Base-by-base conservation (phyloP, 1,140 invertebrate species). In the Drosophila triauraria region DNA sequence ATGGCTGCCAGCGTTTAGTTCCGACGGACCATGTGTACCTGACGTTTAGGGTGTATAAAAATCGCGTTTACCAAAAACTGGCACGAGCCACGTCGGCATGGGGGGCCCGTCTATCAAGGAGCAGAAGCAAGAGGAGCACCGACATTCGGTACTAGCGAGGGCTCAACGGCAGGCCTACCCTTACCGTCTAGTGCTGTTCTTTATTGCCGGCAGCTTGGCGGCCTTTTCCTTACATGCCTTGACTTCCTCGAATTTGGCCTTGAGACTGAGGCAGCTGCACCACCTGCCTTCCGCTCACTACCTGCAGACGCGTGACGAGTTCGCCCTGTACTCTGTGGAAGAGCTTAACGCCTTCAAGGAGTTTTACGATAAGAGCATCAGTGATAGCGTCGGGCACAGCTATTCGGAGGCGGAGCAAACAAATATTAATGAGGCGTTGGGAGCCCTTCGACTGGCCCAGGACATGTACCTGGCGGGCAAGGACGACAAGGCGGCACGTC, bases 401-500 rank as follows among this genome's bases (percentile, higher is more conserved):
- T 84, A 53, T 17, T 54, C 82, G 4, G 78, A 85, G 38, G 77
- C 81, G 2, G 79, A 83, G 3, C 65, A 85, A 20, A 83, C 87
- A 0, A 92, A 93, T 50, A 74, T 91, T 3, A 91, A 93, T 43
- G 98, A 99, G 94, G 97, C 98, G 1, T 93, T 98, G 20, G 95
- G 96, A 58, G 96, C 97, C 1, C 92, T 99, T 58, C 95, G 97
- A 74, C 95, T 97, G 38, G 98, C 98, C 0, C 83, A 97, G 61
- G 97, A 97, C 75, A 96, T 98, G 95, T 96, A 96, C 91, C 94
- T 95, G 54, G 93, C 94, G 13, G 97, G 97, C 1, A 98, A 98
- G 93, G 93, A 95, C 54, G 96, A 97, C 32, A 98, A 98, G 94
- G 98, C 98, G 3, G 93, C 96, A 7, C 98, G 98, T 93, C 92